Evolutionary conservation across 1,140 invertebrate species (phyloP).

Genomic region (Episyrphus balteatus): DNA sequence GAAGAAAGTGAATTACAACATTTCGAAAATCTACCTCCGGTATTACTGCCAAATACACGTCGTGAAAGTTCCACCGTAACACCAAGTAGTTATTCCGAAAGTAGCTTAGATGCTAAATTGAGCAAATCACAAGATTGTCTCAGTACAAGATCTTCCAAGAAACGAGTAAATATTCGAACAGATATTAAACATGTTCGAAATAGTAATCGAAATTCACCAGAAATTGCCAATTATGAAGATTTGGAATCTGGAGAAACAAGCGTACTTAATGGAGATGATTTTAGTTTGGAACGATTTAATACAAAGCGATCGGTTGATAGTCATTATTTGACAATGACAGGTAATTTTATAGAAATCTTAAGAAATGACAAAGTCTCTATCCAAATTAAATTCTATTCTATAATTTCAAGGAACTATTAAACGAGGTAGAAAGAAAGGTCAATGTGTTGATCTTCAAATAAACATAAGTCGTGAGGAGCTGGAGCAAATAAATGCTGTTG

Average conservation of each 20-base stretch:
- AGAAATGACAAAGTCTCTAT: background rate
- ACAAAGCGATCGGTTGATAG: constrained; percentile 39
- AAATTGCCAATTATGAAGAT: constrained; percentile 30
- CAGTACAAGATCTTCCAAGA: constrained; percentile 45
- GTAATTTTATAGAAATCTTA: constrained; percentile 4
- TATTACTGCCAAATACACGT: constrained; percentile 25
- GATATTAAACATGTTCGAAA: constrained; percentile 19
- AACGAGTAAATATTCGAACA: constrained; percentile 48
- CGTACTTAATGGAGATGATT: constrained; percentile 39
- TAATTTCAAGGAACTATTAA: constrained; percentile 50
- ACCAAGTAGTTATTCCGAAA: constrained; percentile 34
- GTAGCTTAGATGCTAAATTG: constrained; percentile 30
- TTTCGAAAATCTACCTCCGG: constrained; percentile 29
- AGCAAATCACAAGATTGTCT: constrained; percentile 32
- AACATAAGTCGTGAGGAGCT: constrained; percentile 58
- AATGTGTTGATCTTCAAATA: constrained; percentile 58
- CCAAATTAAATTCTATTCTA: too few species aligned
- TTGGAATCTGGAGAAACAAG: constrained; percentile 39
- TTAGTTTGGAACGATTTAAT: constrained; percentile 40
- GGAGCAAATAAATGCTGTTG: constrained; percentile 51
- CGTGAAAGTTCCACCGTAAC: constrained; percentile 34
- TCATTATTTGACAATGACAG: constrained; percentile 51
- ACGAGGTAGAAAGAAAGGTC: constrained; percentile 58
- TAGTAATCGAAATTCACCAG: constrained; percentile 26
- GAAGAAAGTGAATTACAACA: constrained; percentile 31